These are phyloP conservation scores for Morinoia aosen DNA, from an alignment of 2,888 invertebrate species.

Conservation along the genomic window DNA sequence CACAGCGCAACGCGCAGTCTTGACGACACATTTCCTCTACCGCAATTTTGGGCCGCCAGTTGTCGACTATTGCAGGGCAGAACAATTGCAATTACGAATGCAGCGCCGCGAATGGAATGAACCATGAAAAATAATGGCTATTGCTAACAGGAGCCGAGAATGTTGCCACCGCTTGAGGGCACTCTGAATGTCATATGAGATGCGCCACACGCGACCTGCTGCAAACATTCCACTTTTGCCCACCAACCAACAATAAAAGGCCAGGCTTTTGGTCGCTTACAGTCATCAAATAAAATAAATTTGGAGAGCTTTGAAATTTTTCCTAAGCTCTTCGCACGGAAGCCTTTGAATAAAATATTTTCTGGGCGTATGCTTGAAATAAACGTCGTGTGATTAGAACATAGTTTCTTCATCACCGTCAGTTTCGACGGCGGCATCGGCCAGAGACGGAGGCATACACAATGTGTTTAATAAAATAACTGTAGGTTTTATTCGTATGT, in stretches of 20 bases:
- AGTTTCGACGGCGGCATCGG: not conserved
- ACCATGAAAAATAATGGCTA: constrained; percentile 24
- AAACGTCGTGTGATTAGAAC: not conserved
- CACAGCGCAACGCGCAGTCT: not conserved
- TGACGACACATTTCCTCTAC: not conserved
- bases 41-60: not conserved
- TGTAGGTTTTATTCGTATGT: no score
- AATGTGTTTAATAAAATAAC: no score
- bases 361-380: not conserved
- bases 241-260: not conserved
- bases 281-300: not conserved
- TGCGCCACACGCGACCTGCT: not conserved
- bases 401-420: not conserved
- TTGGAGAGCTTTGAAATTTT: not conserved
- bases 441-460: not conserved
- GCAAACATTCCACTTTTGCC: not conserved
- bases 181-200: not conserved
- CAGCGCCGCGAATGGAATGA: constrained; percentile 32
- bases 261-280: not conserved
- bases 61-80: not conserved
- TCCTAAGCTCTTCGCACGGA: not conserved
- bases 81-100: constrained; percentile 24
- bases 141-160: not conserved
- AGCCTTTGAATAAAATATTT: not conserved
- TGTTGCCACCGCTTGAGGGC: not conserved